Evolutionary conservation across 1,140 invertebrate genomes (phyloP).

Genomic region (Hesperophylax magnus): DNA sequence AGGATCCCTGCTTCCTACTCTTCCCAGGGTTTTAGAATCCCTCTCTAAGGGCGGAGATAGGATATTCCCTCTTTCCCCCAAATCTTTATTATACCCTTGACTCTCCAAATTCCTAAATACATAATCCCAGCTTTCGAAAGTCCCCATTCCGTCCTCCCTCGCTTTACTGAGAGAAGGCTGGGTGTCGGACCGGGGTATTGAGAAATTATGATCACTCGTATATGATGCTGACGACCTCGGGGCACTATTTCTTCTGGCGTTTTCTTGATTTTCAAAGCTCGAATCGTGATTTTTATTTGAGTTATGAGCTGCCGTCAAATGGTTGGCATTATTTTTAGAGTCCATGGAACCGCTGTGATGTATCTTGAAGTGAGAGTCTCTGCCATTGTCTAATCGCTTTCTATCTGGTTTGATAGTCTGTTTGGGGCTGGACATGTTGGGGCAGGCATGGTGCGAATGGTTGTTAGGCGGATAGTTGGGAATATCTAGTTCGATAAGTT

Average conservation of each 20-base stretch:
- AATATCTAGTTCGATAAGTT: slow-evolving; percentile 80
- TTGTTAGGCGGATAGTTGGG: slow-evolving; percentile 58
- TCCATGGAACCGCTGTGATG: slow-evolving; percentile 60
- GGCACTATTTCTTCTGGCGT: slow-evolving; percentile 63
- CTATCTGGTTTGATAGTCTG: slow-evolving; percentile 36
- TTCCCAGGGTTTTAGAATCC: slow-evolving; percentile 66
- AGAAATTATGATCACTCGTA: slow-evolving; percentile 60
- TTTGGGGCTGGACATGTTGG: slow-evolving; percentile 45
- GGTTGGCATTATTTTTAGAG: slow-evolving; percentile 57
- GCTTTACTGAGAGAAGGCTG: slow-evolving; percentile 68
- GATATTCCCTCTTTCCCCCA: slow-evolving; percentile 75
- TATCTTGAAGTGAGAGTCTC: slow-evolving; percentile 20
- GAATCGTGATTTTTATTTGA: slow-evolving; percentile 40
- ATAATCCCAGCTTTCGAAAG: slow-evolving; percentile 83
- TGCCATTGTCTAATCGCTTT: slow-evolving; percentile 21
- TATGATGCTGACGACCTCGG: slow-evolving; percentile 59
- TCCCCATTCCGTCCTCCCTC: slow-evolving; percentile 73
- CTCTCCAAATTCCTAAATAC: slow-evolving; percentile 83
- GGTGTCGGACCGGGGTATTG: slow-evolving; percentile 66
- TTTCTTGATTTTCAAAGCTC: slow-evolving; percentile 57
- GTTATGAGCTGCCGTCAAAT: neutral
- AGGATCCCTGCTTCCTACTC: slow-evolving; percentile 63
- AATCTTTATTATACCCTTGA: slow-evolving; percentile 80
- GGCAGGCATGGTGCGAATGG: slow-evolving; percentile 31
- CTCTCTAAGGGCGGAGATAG: slow-evolving; percentile 68